Base-by-base conservation (phyloP, 2,797 vertebrate genomes). In the Paratrypauchen microcephalus region DNA sequence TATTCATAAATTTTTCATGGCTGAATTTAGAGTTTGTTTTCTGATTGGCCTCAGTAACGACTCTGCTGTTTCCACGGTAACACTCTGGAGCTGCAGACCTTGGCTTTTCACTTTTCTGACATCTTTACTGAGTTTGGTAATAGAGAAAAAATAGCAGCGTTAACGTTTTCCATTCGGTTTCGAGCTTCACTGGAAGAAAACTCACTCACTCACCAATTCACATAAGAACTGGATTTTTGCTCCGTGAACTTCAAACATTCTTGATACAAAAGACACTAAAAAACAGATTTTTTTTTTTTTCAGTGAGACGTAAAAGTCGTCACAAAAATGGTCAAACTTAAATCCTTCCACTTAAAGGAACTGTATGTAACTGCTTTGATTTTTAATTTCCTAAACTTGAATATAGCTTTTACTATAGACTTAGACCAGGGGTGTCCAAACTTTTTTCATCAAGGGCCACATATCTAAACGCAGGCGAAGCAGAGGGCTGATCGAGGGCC, bases 1-100 rank as follows among this genome's bases (percentile, higher is more conserved):
- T 15, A 15, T 56, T 56, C 23, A 13, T 1, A 24, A 13, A 60
- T 30, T n/a, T 36, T 39, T 61, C 32, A 39, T 21, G 59, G 32
- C 3, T 0, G 32, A 26, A 15, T 57, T 26, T 15, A 28, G 50
- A 50, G 45, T 30, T 48, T 65, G 16, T 48, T 65, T 19, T 50
- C 23, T 8, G 21, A 12, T 45, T 26, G 45, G 30, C 4, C 21
- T 23, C 59, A 30, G 59, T 45, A 32, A 19, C 16, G 47, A 45
- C 28, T 57, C n/a, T 47, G 23, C 19, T 12, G 81, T 75, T 77
- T 77, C 77, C 68, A 71, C 2, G 58, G 68, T 62, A 79, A 75
- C 80, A 15, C 0, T 16, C 52, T 56, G 62, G 23, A 4, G 62
- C 65, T 30, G 55, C 39, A 7, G 55, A 57, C 55, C 72, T 70